Conservation (phyloP, 1,140 invertebrate genomes). For the Drosophila subpulchrella region DNA sequence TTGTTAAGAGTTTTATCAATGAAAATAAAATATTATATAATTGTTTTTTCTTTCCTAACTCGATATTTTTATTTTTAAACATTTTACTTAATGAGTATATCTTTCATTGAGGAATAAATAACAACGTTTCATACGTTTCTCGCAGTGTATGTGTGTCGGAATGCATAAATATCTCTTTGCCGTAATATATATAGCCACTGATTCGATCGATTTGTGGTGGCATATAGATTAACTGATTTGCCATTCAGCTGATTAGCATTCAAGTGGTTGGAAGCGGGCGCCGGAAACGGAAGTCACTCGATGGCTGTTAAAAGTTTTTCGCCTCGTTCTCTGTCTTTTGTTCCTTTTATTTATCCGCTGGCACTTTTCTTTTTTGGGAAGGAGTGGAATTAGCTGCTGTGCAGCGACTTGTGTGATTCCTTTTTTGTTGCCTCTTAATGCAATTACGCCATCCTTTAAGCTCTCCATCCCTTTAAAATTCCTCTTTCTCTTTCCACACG, state of each 20-base stretch:
- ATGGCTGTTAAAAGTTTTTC: conserved; percentile 38
- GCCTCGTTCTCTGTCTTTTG: conserved; percentile 1
- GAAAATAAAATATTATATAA: too few relatives aligned
- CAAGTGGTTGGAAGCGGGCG: conserved; percentile 5
- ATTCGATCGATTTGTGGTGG: conserved; percentile 42
- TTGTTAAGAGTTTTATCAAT: too few relatives aligned
- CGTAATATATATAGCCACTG: conserved; percentile 22
- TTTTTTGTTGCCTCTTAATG: conserved; percentile 50
- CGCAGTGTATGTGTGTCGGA: conserved; percentile 8
- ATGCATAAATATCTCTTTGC: conserved; percentile 23
- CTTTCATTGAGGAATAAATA: not conserved
- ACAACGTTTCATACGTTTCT: not conserved
- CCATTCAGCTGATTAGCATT: conserved; percentile 66
- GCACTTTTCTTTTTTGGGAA: not conserved
- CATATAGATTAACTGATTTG: conserved; percentile 59
- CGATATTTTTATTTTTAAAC: too few relatives aligned
- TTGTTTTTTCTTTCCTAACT: too few relatives aligned
- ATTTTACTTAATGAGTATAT: not conserved
- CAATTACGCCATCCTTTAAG: conserved; percentile 35
- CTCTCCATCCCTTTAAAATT: not conserved
- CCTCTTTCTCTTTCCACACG: not conserved
- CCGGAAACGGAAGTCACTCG: conserved; percentile 78
- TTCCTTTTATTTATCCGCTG: conserved; percentile 3
- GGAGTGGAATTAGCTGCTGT: conserved; percentile 61
- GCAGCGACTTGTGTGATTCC: conserved; percentile 45